Evolutionary conservation across 2,797 vertebrate genomes (phyloP), one percentile per base, ranked within the genome.

Genomic region (Meriones psammophilus): DNA sequence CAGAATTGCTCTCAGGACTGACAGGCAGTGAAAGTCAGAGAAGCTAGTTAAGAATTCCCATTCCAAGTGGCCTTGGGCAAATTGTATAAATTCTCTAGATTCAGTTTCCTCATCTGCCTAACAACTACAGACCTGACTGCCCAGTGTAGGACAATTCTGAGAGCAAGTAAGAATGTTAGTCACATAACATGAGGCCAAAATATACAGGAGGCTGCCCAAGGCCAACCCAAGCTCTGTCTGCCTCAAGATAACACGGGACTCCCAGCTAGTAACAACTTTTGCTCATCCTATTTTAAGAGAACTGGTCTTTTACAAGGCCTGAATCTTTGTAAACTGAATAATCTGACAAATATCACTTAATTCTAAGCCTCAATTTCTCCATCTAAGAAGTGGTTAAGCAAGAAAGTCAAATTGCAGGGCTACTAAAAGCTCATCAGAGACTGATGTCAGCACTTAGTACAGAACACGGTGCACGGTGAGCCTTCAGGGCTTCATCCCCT

Each of bases 161-260:
- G n/a, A 87, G 46, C 9, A 8, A 84, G 28, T 15, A 1, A n/a
- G 15, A 42, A 4, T 0, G 0, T 2, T n/a, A 24, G 10, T 73
- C 13, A 7, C 1, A 46, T 10, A 69, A 78, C 83, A 68, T 8
- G 8, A 77, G 28, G 56, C 24, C 50, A 12, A 36, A 62, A 22
- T 24, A 33, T 4, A 26, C 0, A 7, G 33, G 33, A 77, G 28
- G 13, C 30, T 2, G 8, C 14, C 26, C 36, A 7, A 56, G 15
- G 50, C 33, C 26, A 5, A 24, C 0, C 4, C 15, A 42, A 90
- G 30, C 0, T 6, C 13, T 1, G 1, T 39, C 36, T 58, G 33
- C 66, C n/a, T 46, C 30, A 1, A n/a, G 30, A 1, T 20, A 8
- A 10, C 77, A 56, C 1, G 56, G 54, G 68, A 33, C 17, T 73